These are phyloP conservation scores for Plebejus anna DNA, from an alignment of 2,888 invertebrate genomes.

Conservation along the genomic window DNA sequence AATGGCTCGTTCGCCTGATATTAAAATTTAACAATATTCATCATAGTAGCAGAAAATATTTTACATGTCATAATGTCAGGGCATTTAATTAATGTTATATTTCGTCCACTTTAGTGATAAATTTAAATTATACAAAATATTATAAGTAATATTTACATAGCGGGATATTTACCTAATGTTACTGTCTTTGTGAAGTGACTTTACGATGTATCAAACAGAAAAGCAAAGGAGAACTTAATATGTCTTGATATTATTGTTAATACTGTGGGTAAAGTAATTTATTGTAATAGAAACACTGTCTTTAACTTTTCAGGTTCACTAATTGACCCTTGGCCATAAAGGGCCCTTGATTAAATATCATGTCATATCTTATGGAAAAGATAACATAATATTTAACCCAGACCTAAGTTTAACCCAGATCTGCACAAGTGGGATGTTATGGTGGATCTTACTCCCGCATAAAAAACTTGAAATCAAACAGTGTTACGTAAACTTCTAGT, in stretches of 20 bases:
- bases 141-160: not conserved
- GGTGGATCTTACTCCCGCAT: not conserved
- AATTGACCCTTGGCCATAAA: no score
- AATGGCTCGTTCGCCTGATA: constrained; percentile 21
- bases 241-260: not conserved
- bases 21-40: constrained; percentile 19
- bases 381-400: not conserved
- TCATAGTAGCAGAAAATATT: constrained; percentile 5
- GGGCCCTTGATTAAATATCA: not conserved
- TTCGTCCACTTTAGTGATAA: not conserved
- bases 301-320: not conserved
- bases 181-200: no score
- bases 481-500: not conserved
- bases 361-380: not conserved
- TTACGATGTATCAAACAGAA: no score
- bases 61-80: not conserved
- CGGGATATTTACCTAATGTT: not conserved
- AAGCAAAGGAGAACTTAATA: no score
- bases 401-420: no score
- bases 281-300: no score
- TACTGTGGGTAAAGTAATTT: not conserved
- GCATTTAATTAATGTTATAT: not conserved
- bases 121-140: not conserved
- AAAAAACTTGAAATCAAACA: not conserved
- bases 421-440: not conserved